phyloP scores from a whole-genome alignment of 2,113 vertebrate species.

The Xenus cinereus region DNA sequence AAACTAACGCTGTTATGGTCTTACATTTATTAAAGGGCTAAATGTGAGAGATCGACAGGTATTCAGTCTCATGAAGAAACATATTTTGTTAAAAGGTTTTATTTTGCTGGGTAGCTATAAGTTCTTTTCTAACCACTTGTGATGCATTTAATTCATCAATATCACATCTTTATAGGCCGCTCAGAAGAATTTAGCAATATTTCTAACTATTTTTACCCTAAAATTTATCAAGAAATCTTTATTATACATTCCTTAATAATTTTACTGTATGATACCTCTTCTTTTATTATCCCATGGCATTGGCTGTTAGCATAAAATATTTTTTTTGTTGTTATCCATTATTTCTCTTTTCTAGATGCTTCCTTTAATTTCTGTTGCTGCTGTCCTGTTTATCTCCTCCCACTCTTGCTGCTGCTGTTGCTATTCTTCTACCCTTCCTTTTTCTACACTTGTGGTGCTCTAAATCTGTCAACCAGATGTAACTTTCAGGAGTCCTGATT shows the following conservation, averaged over 20 bases:
- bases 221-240: not conserved
- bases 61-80: not conserved
- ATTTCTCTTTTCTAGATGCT: not conserved
- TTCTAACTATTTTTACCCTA: not conserved
- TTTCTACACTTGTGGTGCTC: constrained; percentile 25
- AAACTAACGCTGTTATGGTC: not conserved
- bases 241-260: not conserved
- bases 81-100: not conserved
- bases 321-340: not conserved
- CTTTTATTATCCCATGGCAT: not conserved
- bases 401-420: not conserved
- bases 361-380: not conserved
- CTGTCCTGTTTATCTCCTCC: not conserved
- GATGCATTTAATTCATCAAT: not conserved
- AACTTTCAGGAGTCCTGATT: constrained; percentile 42
- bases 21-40: not conserved
- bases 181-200: not conserved
- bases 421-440: constrained; percentile 10
- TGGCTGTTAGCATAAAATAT: not conserved
- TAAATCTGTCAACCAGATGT: constrained; percentile 63
- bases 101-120: not conserved
- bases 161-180: not conserved
- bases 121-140: not conserved
- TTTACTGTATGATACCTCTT: not conserved
- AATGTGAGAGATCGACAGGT: not conserved